phyloP scores from a whole-genome alignment of 2,888 invertebrate species.

The Lasius platythorax region DNA sequence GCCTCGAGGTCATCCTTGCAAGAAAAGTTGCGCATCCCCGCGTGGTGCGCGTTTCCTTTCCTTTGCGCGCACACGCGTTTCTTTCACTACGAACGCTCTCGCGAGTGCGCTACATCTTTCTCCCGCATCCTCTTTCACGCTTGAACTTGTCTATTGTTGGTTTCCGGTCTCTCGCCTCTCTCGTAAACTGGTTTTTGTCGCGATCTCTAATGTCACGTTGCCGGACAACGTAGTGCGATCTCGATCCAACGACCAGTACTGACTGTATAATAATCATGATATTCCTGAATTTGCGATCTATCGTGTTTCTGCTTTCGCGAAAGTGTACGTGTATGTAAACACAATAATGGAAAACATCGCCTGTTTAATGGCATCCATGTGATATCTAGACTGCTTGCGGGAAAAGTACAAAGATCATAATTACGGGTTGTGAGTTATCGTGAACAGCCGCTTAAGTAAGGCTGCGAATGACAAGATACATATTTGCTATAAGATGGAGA shows the following conservation, averaged over 20 bases:
- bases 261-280: slow-evolving; percentile 14
- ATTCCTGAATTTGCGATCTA: slow-evolving; percentile 26
- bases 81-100: slow-evolving; percentile 17
- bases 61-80: slow-evolving; percentile 19
- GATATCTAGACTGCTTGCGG: background rate
- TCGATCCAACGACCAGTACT: slow-evolving; percentile 11
- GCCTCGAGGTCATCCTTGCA: slow-evolving; percentile 66
- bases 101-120: slow-evolving; percentile 25
- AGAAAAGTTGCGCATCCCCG: slow-evolving; percentile 61
- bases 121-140: slow-evolving; percentile 53
- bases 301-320: background rate
- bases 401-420: slow-evolving; percentile 11
- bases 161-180: slow-evolving; percentile 49
- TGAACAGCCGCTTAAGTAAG: background rate
- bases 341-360: slow-evolving; percentile 11
- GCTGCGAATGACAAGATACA: background rate
- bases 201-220: slow-evolving; percentile 50
- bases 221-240: slow-evolving; percentile 33
- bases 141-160: slow-evolving; percentile 53
- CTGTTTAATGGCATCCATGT: background rate
- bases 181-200: slow-evolving; percentile 44
- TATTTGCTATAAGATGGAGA: background rate
- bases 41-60: slow-evolving; percentile 35
- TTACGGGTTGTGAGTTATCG: slow-evolving; percentile 12
- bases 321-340: background rate